A percentile compares a stretch with the other conserved stretches of the same genome.
Conservation (phyloP, 2,797 vertebrate genomes). For the Halcyon badia region DNA sequence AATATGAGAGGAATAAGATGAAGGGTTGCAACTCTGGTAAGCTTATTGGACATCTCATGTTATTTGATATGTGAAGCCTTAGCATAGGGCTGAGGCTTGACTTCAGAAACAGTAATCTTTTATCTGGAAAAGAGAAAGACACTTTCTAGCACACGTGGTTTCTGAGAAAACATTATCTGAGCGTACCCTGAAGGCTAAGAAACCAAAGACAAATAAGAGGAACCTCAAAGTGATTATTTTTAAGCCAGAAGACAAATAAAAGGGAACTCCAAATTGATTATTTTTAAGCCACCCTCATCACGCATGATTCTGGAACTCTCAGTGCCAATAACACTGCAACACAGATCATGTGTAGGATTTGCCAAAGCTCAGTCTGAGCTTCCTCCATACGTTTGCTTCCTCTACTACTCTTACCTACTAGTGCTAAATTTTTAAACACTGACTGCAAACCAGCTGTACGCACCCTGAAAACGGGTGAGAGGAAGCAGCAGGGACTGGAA, state of each 20-base stretch:
- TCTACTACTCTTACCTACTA: neutral
- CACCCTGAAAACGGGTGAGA: neutral
- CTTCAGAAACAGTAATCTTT: neutral
- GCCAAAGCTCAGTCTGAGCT: slow-evolving; percentile 27
- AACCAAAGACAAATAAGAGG: slow-evolving; percentile 62
- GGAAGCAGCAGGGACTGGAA: neutral
- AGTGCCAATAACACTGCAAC: neutral
- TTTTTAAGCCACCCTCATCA: slow-evolving; percentile 56
- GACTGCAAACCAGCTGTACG: neutral
- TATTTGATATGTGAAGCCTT: neutral
- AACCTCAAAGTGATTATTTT: slow-evolving; percentile 59
- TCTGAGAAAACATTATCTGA: slow-evolving; percentile 61
- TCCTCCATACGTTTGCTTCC: neutral
- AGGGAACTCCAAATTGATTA: slow-evolving; percentile 54
- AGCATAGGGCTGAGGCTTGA: neutral
- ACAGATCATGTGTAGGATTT: neutral
- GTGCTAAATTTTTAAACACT: neutral
- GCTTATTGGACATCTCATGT: neutral
- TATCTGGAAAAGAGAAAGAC: slow-evolving; percentile 38
- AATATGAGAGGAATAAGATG: neutral
- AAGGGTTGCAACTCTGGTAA: neutral
- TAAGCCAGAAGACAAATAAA: slow-evolving; percentile 59
- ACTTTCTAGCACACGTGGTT: slow-evolving; percentile 31
- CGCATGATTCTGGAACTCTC: slow-evolving; percentile 15
- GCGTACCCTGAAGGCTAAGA: neutral